Base-by-base conservation (phyloP, 2,797 vertebrate species). In the Danio jaintianensis region DNA sequence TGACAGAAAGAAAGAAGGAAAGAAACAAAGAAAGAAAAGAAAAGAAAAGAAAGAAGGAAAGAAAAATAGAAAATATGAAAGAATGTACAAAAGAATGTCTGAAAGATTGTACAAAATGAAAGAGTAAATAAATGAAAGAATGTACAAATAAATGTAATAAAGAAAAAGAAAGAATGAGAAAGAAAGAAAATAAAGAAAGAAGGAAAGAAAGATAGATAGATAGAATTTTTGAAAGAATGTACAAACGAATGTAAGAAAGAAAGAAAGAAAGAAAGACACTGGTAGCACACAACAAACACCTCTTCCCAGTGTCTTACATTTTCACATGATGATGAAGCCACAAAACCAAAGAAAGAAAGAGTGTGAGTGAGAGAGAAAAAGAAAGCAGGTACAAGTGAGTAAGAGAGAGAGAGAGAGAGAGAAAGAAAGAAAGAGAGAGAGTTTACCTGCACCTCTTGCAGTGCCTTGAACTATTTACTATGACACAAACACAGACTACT, bases 381-480 rank as follows among this genome's bases (percentile, higher is more conserved):
- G 9, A 55, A 29, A 29, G 29, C 1, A 29, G 29, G 29, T 29
- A 29, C 29, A n/a, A n/a, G n/a, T n/a, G n/a, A n/a, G n/a, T n/a
- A 10, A 45, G 9, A 42, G 40, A 73, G 16, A 72, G 20, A 48
- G 7, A 63, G 40, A 42, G 29, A 61, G 52, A 29, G 18, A 3
- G 53, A 53, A 11, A 3, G 13, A 56, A 50, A 0, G 42, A 50
- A 11, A 36, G 75, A 36, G 40, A 45, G 16, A 18, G 38, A 1
- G 5, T 55, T 62, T 43, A 40, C 53, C 58, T 83, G 43, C 63
- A 52, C 78, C 80, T 75, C 78, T 61, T 82, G 80, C 52, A 36
- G 47, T 73, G 64, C 71, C 55, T 22, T 76, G 58, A 82, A 22
- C 61, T 72, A 48, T 72, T 75, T 73, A 61, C 76, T 52, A 79